A percentile compares a stretch with the other conserved stretches of the same genome.
Conservation (phyloP, 1,140 invertebrate genomes). For the Trinorchestia longiramus region DNA sequence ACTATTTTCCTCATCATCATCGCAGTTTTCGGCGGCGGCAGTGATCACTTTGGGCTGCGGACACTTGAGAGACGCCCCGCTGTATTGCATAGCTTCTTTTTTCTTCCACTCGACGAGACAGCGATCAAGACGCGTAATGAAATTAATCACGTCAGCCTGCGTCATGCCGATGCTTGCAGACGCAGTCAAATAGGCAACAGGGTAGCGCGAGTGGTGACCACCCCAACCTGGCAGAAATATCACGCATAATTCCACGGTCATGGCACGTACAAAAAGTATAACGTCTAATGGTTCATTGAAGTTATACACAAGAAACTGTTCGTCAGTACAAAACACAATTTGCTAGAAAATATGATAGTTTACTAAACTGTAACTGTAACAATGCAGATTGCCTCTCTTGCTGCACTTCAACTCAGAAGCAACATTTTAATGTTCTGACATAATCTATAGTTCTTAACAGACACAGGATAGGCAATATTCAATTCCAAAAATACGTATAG, state of each 20-base stretch:
- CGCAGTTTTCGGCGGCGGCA: neutral
- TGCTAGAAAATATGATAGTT: no score
- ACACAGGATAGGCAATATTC: no score
- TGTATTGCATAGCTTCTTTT: neutral
- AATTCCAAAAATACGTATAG: no score
- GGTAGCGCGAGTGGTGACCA: constrained; percentile 77
- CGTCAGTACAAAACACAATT: no score
- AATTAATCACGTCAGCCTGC: constrained; percentile 77
- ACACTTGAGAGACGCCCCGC: neutral
- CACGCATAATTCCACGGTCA: constrained; percentile 55
- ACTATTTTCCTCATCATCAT: neutral
- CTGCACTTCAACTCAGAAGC: no score
- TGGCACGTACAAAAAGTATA: neutral
- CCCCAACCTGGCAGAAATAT: constrained; percentile 76
- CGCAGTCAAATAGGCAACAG: constrained; percentile 78
- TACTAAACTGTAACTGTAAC: no score
- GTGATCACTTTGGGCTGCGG: no score
- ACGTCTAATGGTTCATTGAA: constrained; percentile 27
- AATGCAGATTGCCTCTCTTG: no score
- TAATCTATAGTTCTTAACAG: no score
- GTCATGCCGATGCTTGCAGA: constrained; percentile 81
- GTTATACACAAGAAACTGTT: neutral
- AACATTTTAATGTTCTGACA: no score
- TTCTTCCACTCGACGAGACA: constrained; percentile 58
- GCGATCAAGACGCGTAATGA: constrained; percentile 78